Conservation (phyloP, 2,113 vertebrate species). For the Cinclus cinclus region DNA sequence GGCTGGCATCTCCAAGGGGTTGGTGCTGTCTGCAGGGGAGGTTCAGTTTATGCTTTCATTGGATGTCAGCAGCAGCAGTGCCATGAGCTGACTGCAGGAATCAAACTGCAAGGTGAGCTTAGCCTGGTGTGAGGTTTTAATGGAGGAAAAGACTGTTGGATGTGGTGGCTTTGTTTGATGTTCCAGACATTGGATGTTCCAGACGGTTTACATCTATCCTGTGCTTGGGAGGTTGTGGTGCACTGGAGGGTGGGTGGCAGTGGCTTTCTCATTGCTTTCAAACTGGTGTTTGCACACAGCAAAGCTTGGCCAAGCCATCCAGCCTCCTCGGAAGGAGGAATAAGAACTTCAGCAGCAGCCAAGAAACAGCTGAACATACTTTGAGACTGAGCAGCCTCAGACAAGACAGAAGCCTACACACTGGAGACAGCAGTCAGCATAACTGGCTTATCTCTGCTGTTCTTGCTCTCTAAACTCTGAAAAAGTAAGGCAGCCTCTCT, state of each 20-base stretch:
- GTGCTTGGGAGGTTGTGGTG: neutral
- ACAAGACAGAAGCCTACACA: neutral
- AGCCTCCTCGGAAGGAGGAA: neutral
- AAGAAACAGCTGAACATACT: neutral
- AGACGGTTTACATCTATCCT: neutral
- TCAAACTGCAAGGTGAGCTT: neutral
- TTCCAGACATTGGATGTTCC: neutral
- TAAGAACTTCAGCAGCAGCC: neutral
- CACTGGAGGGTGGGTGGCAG: neutral
- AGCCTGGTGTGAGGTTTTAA: neutral
- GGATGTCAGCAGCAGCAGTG: neutral
- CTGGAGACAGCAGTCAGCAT: neutral
- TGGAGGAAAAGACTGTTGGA: neutral
- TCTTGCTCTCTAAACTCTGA: neutral
- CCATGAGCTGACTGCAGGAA: neutral
- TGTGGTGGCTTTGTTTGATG: neutral
- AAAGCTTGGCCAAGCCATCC: neutral
- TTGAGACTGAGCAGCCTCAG: neutral
- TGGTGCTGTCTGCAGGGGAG: neutral
- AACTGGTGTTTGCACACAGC: neutral
- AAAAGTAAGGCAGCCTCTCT: neutral
- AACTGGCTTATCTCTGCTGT: neutral
- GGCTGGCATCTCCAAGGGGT: fast-evolving
- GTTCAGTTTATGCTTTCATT: neutral
- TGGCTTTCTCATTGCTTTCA: neutral